Conservation (phyloP, 2,113 vertebrate species). For the Percina caprodes region DNA sequence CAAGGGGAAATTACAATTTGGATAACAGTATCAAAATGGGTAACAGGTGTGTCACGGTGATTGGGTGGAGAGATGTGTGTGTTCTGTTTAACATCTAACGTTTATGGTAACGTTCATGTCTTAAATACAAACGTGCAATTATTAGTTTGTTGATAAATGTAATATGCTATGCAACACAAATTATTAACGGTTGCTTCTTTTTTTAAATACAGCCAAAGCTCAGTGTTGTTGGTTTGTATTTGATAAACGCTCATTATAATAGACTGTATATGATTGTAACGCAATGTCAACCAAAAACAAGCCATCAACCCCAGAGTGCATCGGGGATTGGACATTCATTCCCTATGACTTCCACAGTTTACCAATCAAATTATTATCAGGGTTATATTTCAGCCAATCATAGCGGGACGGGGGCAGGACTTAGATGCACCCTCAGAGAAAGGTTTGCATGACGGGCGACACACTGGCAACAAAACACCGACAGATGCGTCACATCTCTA, state of each 20-base stretch:
- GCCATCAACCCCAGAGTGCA: neutral
- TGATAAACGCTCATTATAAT: too few species aligned
- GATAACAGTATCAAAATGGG: too few species aligned
- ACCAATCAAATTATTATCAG: neutral
- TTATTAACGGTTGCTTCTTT: neutral
- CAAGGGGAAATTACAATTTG: too few species aligned
- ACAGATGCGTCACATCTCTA: rapidly evolving
- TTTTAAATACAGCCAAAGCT: neutral
- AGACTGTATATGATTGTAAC: too few species aligned
- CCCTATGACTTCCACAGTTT: neutral
- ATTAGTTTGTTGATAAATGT: neutral
- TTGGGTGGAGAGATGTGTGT: neutral
- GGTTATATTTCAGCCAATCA: constrained; percentile 32
- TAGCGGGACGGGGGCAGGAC: neutral
- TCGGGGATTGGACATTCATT: neutral
- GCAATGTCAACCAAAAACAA: neutral
- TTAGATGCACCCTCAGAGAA: rapidly evolving
- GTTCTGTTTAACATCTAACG: neutral
- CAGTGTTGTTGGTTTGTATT: too few species aligned
- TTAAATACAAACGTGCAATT: neutral
- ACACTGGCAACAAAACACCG: neutral
- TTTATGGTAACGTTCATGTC: neutral
- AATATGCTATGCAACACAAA: neutral
- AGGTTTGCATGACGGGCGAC: neutral
- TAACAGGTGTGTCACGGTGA: neutral